Evolutionary conservation across 1,140 invertebrate genomes (phyloP), one percentile per base, ranked within the genome.

Genomic region (Luehdorfia chinensis): DNA sequence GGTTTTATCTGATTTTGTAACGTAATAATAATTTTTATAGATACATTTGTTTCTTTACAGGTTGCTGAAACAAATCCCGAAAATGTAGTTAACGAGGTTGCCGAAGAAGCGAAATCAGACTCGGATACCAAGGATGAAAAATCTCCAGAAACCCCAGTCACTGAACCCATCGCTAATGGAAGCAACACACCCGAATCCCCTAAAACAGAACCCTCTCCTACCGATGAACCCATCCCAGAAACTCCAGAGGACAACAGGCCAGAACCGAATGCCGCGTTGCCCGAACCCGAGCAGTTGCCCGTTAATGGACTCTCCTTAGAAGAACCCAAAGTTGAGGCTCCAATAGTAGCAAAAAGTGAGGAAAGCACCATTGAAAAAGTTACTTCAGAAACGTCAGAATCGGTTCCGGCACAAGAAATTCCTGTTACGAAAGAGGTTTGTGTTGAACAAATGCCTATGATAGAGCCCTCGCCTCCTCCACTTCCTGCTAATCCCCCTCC

Each of bases 371-470:
- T 61, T 19, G 75, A 78, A 50, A 77, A 75, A 61, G 49, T 65
- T 41, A 51, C 50, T 45, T 50, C 73, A 25, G 79, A 69, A 58
- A 55, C 66, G 32, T 43, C 68, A 47, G 77, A 81, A 66, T 61
- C 63, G 45, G 74, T 67, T 47, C 73, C 72, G 32, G 67, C 67
- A 50, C 64, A 75, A 54, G 84, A 84, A 72, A 78, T 76, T 62
- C 68, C 78, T 59, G 78, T 75, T 56, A 74, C 65, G 66, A 81
- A 84, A 59, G 87, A 88, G 87, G 87, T 88, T 88, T 88, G 84
- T 88, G 84, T 84, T 75, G 79, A 79, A 66, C 73, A 81, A 79
- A 67, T 71, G 65, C 74, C 76, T 68, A 75, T 80, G 74, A 74
- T 81, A 76, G 85, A 87, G 63, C 58, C 78, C 64, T 78, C 77